Evolutionary conservation across 2,797 vertebrate genomes (phyloP).

Genomic region (Telmatherina bonti): DNA sequence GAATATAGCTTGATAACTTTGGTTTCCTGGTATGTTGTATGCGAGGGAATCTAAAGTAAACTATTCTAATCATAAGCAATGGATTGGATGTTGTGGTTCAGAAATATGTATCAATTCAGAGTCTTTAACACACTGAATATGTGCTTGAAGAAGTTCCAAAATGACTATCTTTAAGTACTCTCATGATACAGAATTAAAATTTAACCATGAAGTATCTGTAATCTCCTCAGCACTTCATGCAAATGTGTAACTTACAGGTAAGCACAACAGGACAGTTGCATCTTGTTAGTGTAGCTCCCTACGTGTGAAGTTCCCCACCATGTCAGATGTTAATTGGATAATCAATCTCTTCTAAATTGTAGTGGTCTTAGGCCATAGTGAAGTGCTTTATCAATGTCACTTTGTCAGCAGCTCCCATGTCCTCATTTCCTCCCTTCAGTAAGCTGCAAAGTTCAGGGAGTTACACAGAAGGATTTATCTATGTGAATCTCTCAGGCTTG

Average conservation of each 20-base stretch:
- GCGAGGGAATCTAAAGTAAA: neutral
- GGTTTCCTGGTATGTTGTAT: neutral
- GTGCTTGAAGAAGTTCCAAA: neutral
- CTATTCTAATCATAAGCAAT: neutral
- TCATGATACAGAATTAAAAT: constrained; percentile 1
- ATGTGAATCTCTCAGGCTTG: constrained; percentile 57
- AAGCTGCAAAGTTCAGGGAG: constrained; percentile 69
- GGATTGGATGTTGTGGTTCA: neutral
- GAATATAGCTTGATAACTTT: neutral
- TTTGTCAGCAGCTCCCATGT: constrained; percentile 58
- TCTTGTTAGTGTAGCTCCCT: constrained; percentile 72
- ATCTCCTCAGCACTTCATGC: neutral
- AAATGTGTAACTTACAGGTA: constrained; percentile 5
- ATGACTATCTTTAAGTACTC: neutral
- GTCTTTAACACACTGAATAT: neutral
- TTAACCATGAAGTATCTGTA: neutral
- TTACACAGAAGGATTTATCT: constrained; percentile 65
- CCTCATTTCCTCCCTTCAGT: constrained; percentile 69
- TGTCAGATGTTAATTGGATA: constrained; percentile 78
- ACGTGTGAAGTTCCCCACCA: constrained; percentile 52
- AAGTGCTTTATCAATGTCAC: constrained; percentile 72
- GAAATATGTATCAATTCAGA: neutral
- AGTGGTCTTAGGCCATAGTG: constrained; percentile 45
- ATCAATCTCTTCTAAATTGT: constrained; percentile 81
- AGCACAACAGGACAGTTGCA: constrained; percentile 59